Base-by-base conservation (phyloP, 2,888 invertebrate species). In the Luperina testacea region DNA sequence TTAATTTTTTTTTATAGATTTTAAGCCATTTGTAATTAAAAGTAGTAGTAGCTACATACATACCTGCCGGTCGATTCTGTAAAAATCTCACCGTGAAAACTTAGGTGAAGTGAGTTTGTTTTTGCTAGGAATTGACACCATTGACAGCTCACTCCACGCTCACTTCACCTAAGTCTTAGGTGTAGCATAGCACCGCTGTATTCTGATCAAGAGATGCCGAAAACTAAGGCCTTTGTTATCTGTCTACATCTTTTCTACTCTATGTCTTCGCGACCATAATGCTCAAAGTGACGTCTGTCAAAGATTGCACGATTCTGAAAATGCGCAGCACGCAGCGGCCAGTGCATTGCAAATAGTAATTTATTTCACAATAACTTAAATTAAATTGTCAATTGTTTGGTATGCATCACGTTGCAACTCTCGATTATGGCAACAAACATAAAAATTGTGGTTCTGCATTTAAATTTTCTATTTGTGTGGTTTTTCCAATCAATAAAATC, bases 241-340 rank as follows among this genome's bases (percentile, higher is more conserved):
- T 78, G 9, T 20, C 6, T 42, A 15, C 13, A 38, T 27, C 0
- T 61, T 65, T 0, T 2, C 9, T 80, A 51, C 3, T 84, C 89
- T 88, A 38, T 87, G 80, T 1, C 48, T 27, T 63, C 4, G 3
- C 27, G 48, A 75, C 51, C 72, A 42, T 74, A 74, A 64, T 32
- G 57, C 32, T 68, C 71, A 70, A 68, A 81, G 79, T 83, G 82
- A 85, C 86, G 78, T 89, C 83, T 88, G 87, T 89, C 87, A 89
- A 81, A 88, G 82, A 80, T 86, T 71, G 78, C 78, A 87, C 87
- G 84, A 87, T 89, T 88, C 86, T 81, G 68, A 79, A 88, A 88
- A 88, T 77, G 51, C 45, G 68, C 75, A 78, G 64, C 75, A 75
- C 65, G 51, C 17, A 72, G 76, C 45, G n/a, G 45, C 32, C 24